These are phyloP conservation scores for Tetheella fluctuosa DNA, from an alignment of 2,888 invertebrate species.

Conservation along the genomic window DNA sequence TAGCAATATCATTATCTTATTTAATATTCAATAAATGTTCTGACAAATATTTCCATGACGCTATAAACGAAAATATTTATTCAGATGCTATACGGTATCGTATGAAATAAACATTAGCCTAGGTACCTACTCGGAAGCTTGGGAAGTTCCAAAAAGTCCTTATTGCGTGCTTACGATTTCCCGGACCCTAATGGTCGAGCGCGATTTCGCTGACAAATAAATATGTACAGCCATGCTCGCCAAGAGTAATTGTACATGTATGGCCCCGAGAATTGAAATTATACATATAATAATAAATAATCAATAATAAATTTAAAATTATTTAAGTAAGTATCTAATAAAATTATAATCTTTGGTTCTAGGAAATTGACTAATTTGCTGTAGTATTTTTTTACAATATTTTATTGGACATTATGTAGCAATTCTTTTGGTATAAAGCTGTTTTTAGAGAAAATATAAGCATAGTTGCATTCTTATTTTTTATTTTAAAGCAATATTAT, in stretches of 20 bases:
- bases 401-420: too few relatives aligned
- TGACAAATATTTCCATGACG: too few relatives aligned
- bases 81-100: slow-evolving; percentile 39
- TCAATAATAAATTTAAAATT: not conserved
- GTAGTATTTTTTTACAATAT: too few relatives aligned
- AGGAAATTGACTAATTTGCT: too few relatives aligned
- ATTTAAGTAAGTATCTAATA: not conserved
- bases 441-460: too few relatives aligned
- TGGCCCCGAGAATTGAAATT: slow-evolving; percentile 40
- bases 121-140: slow-evolving; percentile 46
- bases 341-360: too few relatives aligned
- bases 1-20: too few relatives aligned
- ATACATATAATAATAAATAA: too few relatives aligned
- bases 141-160: slow-evolving; percentile 63
- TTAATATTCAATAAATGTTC: too few relatives aligned
- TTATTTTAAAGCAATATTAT: too few relatives aligned
- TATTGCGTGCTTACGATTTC: slow-evolving; percentile 74
- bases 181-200: slow-evolving; percentile 67
- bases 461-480: too few relatives aligned
- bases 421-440: too few relatives aligned
- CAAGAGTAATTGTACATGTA: slow-evolving; percentile 63
- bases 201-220: slow-evolving; percentile 80
- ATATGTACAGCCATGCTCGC: slow-evolving; percentile 67
- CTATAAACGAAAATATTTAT: slow-evolving; percentile 13
- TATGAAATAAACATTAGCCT: slow-evolving; percentile 59